A percentile compares a stretch with the other conserved stretches of the same genome.
These are phyloP conservation scores for Oreochromis tanganicae DNA, from an alignment of 2,113 vertebrate genomes.

Conservation along the genomic window DNA sequence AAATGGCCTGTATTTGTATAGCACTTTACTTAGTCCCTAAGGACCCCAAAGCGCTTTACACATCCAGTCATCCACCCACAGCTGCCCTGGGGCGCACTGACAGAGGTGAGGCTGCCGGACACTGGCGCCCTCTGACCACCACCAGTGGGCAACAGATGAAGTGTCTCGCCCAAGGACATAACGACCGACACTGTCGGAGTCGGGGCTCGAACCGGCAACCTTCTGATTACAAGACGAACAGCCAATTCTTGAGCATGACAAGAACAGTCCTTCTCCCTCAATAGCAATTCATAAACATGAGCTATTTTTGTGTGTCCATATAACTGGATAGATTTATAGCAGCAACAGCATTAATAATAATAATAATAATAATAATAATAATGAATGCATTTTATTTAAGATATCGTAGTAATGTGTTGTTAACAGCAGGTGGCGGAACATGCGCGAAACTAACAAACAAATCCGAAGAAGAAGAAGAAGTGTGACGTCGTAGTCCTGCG, in stretches of 20 bases:
- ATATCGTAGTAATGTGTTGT: background rate
- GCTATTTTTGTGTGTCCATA: background rate
- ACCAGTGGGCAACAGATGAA: background rate
- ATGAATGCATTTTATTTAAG: background rate
- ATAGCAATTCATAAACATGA: background rate
- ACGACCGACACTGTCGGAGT: background rate
- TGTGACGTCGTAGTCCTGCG: background rate
- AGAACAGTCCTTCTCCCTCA: background rate
- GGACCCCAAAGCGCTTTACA: background rate
- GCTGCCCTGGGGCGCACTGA: background rate
- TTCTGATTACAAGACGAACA: background rate
- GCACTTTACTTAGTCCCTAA: background rate
- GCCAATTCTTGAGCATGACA: background rate
- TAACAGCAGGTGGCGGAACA: conserved; percentile 1
- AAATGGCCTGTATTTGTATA: background rate
- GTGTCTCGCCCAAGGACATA: background rate
- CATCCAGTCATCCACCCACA: background rate
- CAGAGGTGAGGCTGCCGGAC: background rate
- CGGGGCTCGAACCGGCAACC: background rate
- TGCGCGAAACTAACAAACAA: background rate
- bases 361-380: background rate
- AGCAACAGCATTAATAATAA: background rate
- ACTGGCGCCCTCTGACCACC: background rate
- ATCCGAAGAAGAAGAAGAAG: background rate
- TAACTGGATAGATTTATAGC: background rate